These are phyloP conservation scores for Myotis davidii DNA, from an alignment of 2,113 vertebrate species.

Conservation along the genomic window DNA sequence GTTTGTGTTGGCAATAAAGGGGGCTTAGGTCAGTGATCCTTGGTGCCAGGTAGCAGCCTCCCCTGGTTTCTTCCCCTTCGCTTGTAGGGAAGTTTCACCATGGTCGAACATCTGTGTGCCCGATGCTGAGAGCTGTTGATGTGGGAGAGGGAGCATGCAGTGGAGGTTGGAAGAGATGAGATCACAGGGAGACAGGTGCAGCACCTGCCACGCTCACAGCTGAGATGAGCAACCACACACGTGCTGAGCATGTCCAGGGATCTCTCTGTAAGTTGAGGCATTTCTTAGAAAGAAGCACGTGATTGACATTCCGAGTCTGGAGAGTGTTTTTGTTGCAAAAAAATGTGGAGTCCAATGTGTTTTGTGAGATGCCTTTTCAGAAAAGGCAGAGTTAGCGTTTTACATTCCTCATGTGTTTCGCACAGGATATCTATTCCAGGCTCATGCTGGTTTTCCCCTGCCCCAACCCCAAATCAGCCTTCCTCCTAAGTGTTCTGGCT, in stretches of 20 bases:
- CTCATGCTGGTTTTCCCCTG: neutral
- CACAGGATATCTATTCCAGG: neutral
- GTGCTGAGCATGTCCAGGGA: too few relatives aligned
- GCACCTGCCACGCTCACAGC: neutral
- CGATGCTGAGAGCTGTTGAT: neutral
- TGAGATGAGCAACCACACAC: fast-evolving
- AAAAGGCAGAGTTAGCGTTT: neutral
- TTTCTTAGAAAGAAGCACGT: neutral
- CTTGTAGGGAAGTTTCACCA: neutral
- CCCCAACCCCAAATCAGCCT: neutral
- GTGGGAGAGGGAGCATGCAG: neutral
- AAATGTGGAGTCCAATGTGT: neutral
- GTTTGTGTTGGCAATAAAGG: neutral
- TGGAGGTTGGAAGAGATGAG: neutral
- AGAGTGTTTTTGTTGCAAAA: neutral
- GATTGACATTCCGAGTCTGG: neutral
- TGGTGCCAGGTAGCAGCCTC: neutral
- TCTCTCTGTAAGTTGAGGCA: neutral
- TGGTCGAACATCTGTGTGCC: neutral
- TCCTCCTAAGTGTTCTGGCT: neutral
- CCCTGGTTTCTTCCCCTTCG: neutral
- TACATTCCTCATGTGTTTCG: neutral
- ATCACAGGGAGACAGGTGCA: neutral
- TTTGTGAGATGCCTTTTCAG: neutral
- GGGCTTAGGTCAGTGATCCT: neutral